phyloP scores from a whole-genome alignment of 2,797 vertebrate species.

The Clarias pachynema region DNA sequence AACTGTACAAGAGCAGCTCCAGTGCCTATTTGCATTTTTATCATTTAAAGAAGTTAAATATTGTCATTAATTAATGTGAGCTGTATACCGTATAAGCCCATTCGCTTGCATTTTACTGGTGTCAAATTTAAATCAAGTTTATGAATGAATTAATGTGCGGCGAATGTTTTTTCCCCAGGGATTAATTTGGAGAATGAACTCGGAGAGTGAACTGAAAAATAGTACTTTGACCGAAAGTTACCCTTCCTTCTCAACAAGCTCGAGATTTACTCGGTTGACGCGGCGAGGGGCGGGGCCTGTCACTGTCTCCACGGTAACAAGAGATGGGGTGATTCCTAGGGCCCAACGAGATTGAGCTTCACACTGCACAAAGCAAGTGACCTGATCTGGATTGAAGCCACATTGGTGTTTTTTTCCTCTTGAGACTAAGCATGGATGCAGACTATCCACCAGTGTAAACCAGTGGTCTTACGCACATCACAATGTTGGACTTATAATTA shows the following conservation, averaged over 20 bases:
- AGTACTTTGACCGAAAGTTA: constrained; percentile 60
- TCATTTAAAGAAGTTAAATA: neutral
- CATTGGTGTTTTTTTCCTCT: constrained; percentile 54
- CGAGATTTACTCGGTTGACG: constrained; percentile 75
- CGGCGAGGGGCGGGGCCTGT: constrained; percentile 66
- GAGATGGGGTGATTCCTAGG: constrained; percentile 74
- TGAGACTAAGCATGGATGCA: constrained; percentile 39
- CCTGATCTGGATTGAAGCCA: constrained; percentile 71
- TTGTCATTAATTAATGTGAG: neutral
- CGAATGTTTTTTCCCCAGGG: neutral
- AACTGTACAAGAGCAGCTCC: neutral
- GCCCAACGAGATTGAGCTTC: constrained; percentile 74
- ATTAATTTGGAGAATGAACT: neutral
- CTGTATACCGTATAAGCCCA: neutral
- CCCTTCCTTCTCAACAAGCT: constrained; percentile 49
- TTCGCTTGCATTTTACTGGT: neutral
- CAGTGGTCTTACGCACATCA: neutral
- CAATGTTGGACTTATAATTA: neutral
- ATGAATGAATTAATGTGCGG: neutral
- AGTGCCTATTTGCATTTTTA: neutral
- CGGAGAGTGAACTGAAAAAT: constrained; percentile 28
- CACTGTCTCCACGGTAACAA: constrained; percentile 73
- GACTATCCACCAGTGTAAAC: neutral
- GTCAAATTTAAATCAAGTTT: neutral
- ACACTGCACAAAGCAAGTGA: constrained; percentile 70